Base-by-base conservation (phyloP, 2,797 vertebrate species). In the Trachops cirrhosus region DNA sequence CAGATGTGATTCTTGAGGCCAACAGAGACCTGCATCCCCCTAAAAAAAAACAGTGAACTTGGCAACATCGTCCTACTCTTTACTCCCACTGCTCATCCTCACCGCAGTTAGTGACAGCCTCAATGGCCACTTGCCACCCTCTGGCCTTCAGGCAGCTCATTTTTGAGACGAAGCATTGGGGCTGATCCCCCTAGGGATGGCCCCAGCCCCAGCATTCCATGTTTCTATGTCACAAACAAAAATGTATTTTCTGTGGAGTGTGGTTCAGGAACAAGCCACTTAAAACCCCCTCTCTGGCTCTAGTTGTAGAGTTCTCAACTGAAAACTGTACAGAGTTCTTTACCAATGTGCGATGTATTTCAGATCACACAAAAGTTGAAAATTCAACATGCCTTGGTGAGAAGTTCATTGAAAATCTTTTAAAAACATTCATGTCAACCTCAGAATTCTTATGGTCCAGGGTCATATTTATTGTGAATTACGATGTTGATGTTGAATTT, bases 31-130 rank as follows among this genome's bases (percentile, higher is more conserved):
- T 3, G 2, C 2, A 0, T 24, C 26, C 32, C 74, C 77, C 68
- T 18, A 39, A 5, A 21, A 0, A 19, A 0, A 4, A 12, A 64
- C 0, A 0, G 24, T 11, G 37, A 11, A 3, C 26, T 2, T 0
- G 0, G 8, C 18, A 3, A 0, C 44, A 0, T 18, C 10, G 21
- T 22, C 14, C 0, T 15, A 2, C 24, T 85, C 18, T 0, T 9
- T 2, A 29, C 24, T 4, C 22, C 26, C 44, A 2, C 0, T 0
- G 0, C 34, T 22, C 6, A 3, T 26, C 9, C 9, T 26, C 37
- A 64, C 3, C 41, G 41, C 62, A 9, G 0, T 16, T 5, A 21
- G 12, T 12, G n/a, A 57, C 7, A 29, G 3, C 48, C 8, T 18
- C 0, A 0, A 1, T 19, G 84, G 14, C 59, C 74, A 9, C 73